Conservation (phyloP, 2,797 vertebrate genomes). For the Onychomys arenicola region DNA sequence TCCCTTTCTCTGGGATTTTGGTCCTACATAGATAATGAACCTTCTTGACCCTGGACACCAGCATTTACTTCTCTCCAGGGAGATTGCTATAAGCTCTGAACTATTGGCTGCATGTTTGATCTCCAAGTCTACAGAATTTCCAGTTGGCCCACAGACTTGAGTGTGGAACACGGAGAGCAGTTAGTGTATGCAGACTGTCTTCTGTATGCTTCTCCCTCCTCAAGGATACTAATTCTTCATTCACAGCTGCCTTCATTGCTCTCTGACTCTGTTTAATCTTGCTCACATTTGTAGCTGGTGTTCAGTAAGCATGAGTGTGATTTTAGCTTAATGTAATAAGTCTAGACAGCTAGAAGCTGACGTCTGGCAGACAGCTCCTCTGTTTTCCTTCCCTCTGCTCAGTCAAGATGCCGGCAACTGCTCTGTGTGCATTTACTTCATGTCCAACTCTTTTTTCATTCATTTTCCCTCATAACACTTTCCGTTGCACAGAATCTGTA, state of each 20-base stretch:
- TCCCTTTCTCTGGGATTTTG: not conserved
- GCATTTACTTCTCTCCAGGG: not conserved
- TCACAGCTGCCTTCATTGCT: not conserved
- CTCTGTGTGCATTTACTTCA: too few relatives aligned
- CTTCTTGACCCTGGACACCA: not conserved
- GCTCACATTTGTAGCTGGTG: not conserved
- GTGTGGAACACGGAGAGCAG: not conserved
- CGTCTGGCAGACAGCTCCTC: not conserved
- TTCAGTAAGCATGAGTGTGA: not conserved
- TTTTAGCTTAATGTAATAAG: slow-evolving; percentile 10
- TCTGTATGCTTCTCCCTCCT: not conserved
- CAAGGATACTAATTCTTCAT: not conserved
- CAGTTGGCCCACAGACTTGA: not conserved
- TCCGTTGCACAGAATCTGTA: not conserved
- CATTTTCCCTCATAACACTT: not conserved
- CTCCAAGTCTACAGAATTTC: too few relatives aligned
- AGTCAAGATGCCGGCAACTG: not conserved
- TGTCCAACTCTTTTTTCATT: not conserved
- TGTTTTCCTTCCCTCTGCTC: not conserved
- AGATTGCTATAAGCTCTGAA: not conserved
- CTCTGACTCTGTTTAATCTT: not conserved
- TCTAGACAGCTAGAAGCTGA: not conserved
- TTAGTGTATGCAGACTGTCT: accelerated
- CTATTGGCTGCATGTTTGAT: not conserved
- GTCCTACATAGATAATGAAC: not conserved